phyloP scores from a whole-genome alignment of 2,888 invertebrate species.

The Chrysotoxum bicinctum region DNA sequence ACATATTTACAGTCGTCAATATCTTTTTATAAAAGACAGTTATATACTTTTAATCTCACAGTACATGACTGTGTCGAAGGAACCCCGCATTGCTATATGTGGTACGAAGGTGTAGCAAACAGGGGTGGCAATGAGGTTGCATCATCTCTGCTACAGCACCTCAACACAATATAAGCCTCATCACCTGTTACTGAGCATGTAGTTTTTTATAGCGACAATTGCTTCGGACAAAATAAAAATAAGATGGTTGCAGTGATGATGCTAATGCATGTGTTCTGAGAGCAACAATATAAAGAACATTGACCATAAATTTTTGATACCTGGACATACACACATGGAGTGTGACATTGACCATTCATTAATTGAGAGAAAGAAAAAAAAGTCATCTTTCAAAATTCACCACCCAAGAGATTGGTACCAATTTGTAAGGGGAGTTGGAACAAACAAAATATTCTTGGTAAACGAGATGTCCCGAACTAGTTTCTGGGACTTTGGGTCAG shows the following conservation, averaged over 20 bases:
- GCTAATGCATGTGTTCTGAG: slow-evolving; percentile 30
- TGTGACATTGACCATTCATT: slow-evolving; percentile 49
- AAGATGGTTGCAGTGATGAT: slow-evolving; percentile 67
- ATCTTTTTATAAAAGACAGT: slow-evolving; percentile 47
- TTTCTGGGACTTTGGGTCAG: slow-evolving; percentile 1
- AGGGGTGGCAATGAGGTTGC: slow-evolving; percentile 52
- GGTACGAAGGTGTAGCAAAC: slow-evolving; percentile 41
- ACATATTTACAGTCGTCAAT: too few species aligned
- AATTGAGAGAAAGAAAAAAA: slow-evolving; percentile 65
- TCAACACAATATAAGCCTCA: slow-evolving; percentile 33
- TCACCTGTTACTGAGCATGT: slow-evolving; percentile 34
- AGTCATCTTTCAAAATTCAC: slow-evolving; percentile 26
- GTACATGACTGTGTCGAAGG: slow-evolving; percentile 33
- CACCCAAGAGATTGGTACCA: slow-evolving; percentile 45
- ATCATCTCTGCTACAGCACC: slow-evolving; percentile 14
- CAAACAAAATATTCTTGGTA: not conserved
- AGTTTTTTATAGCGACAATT: slow-evolving; percentile 69
- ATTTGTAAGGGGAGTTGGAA: slow-evolving; percentile 21
- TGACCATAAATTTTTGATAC: slow-evolving; percentile 67
- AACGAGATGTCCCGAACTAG: not conserved
- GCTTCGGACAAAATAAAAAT: slow-evolving; percentile 71
- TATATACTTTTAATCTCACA: slow-evolving; percentile 41
- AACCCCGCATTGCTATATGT: slow-evolving; percentile 27
- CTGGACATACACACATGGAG: slow-evolving; percentile 62
- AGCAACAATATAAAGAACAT: slow-evolving; percentile 44